Evolutionary conservation across 1,140 invertebrate species (phyloP).

Genomic region (Drosophila nasuta): DNA sequence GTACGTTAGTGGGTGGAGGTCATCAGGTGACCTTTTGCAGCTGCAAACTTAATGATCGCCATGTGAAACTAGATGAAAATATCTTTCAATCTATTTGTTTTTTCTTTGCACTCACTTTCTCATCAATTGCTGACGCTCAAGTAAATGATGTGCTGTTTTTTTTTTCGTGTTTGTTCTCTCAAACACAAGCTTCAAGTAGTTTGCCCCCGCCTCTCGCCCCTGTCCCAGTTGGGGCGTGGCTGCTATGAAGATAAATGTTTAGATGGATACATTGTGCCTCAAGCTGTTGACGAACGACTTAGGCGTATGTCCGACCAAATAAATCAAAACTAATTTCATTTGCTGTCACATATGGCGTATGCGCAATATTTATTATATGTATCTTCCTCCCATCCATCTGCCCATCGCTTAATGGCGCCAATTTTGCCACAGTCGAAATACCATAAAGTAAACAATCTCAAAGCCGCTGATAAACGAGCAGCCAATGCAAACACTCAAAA

Average conservation of each 20-base stretch:
- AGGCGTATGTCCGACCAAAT: constrained; percentile 44
- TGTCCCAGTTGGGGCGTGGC: constrained; percentile 26
- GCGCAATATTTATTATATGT: constrained; percentile 51
- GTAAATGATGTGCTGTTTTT: constrained; percentile 30
- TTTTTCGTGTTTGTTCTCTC: no score
- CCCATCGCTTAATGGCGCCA: constrained; percentile 50
- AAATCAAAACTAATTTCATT: constrained; percentile 68
- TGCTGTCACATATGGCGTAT: constrained; percentile 64
- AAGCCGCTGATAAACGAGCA: constrained; percentile 71
- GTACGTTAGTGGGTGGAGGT: neutral
- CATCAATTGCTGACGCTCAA: constrained; percentile 30
- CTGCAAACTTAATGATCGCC: constrained; percentile 47
- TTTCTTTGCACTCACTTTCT: neutral
- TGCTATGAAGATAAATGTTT: constrained; percentile 26
- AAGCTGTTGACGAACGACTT: constrained; percentile 53
- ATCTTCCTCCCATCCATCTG: constrained; percentile 6
- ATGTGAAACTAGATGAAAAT: constrained; percentile 3
- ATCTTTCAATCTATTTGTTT: neutral
- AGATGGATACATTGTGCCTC: neutral
- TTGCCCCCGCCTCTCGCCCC: neutral
- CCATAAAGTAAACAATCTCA: constrained; percentile 66
- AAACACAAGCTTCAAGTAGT: constrained; percentile 27
- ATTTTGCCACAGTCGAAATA: constrained; percentile 64
- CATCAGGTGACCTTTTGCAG: constrained; percentile 50
- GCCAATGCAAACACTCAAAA: constrained; percentile 68